Conservation (phyloP, 2,113 vertebrate species). For the Rattus rattus region DNA sequence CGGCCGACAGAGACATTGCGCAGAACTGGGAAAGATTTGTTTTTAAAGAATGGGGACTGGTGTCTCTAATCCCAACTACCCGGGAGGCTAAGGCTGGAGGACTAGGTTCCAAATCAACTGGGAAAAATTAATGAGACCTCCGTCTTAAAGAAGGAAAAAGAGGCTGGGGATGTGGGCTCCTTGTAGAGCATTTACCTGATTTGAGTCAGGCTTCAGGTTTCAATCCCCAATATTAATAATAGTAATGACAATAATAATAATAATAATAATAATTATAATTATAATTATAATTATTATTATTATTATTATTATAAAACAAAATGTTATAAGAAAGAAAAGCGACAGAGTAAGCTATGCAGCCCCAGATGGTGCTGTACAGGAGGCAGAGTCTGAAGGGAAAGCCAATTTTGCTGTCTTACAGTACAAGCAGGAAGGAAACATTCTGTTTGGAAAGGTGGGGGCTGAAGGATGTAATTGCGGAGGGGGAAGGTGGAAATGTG, state of each 20-base stretch:
- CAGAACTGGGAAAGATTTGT: not conserved
- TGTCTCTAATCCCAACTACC: not conserved
- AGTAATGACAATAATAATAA: not conserved
- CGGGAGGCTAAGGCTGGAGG: not conserved
- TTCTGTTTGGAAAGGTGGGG: constrained; percentile 30
- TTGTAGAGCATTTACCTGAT: not conserved
- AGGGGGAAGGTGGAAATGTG: constrained; percentile 44
- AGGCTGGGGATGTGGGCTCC: not conserved
- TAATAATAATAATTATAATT: not conserved
- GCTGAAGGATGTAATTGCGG: not conserved
- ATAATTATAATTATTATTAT: not conserved
- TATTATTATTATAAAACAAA: not conserved
- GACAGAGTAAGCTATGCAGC: not conserved
- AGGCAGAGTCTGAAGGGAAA: not conserved
- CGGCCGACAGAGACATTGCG: not conserved
- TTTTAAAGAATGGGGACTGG: too few relatives aligned
- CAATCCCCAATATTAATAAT: not conserved
- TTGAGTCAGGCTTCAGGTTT: not conserved
- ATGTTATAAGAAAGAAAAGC: not conserved
- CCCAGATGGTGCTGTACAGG: constrained; percentile 42
- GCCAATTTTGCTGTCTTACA: constrained; percentile 56
- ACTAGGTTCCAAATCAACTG: not conserved
- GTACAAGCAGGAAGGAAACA: constrained; percentile 63
- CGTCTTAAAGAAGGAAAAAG: not conserved
- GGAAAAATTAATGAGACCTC: not conserved